Percentiles rank a stretch among this genome's conserved stretches.
Conservation (phyloP, 2,113 vertebrate genomes). For the Peromyscus californicus region DNA sequence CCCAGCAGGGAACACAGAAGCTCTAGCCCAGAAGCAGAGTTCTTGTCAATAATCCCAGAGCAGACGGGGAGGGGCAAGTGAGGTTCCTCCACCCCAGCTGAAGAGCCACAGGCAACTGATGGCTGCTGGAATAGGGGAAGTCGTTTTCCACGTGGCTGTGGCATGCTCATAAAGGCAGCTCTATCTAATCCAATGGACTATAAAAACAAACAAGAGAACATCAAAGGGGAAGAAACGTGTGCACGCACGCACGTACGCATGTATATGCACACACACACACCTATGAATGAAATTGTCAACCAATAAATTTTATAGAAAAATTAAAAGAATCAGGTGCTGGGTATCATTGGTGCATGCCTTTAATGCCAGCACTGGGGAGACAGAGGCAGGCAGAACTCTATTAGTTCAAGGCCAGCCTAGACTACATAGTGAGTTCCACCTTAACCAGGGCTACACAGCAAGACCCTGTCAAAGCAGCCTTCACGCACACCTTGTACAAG, state of each 20-base stretch:
- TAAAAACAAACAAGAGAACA: neutral
- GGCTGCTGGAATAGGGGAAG: neutral
- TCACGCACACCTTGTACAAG: neutral
- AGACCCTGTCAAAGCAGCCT: neutral
- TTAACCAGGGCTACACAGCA: neutral
- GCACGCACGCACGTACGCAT: too few species aligned
- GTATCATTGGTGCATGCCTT: neutral
- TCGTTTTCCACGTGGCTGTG: neutral
- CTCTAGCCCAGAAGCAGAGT: neutral
- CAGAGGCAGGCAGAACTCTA: neutral
- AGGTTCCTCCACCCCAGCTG: neutral
- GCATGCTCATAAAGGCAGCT: neutral
- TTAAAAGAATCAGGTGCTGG: neutral
- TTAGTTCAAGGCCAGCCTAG: neutral
- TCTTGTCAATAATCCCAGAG: neutral
- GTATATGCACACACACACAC: too few species aligned
- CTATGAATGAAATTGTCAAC: too few species aligned
- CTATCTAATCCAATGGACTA: neutral
- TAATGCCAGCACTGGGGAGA: neutral
- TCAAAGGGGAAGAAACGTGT: neutral
- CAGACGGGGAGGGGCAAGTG: neutral
- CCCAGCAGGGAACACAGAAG: neutral
- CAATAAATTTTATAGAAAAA: neutral
- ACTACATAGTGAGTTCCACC: neutral
- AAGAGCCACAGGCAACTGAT: neutral